Evolutionary conservation across 2,113 vertebrate genomes (phyloP), one percentile per base, ranked within the genome.

Genomic region (Limanda limanda): DNA sequence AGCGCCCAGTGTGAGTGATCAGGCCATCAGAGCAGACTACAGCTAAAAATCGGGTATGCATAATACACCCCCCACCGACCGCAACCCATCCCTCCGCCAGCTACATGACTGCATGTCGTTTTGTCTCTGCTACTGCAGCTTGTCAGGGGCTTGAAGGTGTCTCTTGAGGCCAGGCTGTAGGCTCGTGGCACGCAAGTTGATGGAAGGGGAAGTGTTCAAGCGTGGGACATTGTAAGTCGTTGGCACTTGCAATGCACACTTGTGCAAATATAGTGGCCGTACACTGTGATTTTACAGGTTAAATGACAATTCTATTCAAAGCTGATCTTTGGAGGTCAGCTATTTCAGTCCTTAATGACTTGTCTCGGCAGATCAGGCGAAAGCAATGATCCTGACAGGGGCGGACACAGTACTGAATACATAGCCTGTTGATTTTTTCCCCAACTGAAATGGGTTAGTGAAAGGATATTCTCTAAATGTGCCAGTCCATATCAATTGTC

Each of bases 151-250:
- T 7, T 69, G 20, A 9, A 6, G 54, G 27, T 25, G 56, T 21
- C 7, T 69, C 47, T 42, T 60, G 7, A 45, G 37, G 9, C 48
- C 63, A 52, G 47, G 25, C 57, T 74, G 52, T 9, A 37, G 27
- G 20, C 48, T 3, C 37, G 12, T 57, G 20, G 62, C 10, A 8
- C 25, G 60, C 58, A 24, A 47, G 31, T 47, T 54, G 15, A 73
- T 74, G 57, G 56, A 68, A 82, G 81, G 84, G 87, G 84, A 88
- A 87, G 87, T 8, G 90, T 81, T 89, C 71, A 52, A 76, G 67
- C 69, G 90, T 85, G 89, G 79, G 72, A 74, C 80, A 65, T 73
- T 58, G 69, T 76, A 52, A 51, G 70, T 58, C 71, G 48, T 54
- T 74, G 1, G 12, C 40, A 42, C 40, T 42, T 42, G 40, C 12